These are phyloP conservation scores for Hippocampus zosterae DNA, from an alignment of 2,113 vertebrate genomes.

Conservation along the genomic window DNA sequence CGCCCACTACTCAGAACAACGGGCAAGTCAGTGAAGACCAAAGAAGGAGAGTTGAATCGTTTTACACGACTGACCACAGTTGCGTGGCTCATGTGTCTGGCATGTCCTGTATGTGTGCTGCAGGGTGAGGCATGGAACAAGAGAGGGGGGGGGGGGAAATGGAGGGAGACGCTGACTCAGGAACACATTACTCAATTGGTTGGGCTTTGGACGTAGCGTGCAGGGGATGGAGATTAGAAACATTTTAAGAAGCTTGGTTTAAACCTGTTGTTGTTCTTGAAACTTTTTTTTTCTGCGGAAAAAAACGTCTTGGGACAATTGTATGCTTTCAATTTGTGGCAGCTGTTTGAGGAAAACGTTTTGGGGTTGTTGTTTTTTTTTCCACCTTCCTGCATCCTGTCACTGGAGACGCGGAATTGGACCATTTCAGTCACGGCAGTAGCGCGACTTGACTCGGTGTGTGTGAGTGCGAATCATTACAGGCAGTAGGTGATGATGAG, in stretches of 20 bases:
- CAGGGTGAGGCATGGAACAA: constrained; percentile 26
- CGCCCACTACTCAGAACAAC: not conserved
- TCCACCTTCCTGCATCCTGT: not conserved
- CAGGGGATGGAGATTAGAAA: constrained; percentile 31
- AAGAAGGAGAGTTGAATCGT: not conserved
- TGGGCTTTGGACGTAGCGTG: constrained; percentile 24
- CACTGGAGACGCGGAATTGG: not conserved
- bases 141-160: constrained; percentile 1
- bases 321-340: not conserved
- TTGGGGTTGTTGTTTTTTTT: not conserved
- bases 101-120: constrained; percentile 24
- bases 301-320: not conserved
- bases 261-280: constrained; percentile 2
- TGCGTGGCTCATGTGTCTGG: constrained; percentile 36
- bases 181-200: constrained; percentile 27
- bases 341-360: not conserved
- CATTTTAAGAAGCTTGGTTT: constrained; percentile 6
- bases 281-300: not conserved
- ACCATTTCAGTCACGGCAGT: not conserved
- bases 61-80: constrained; percentile 2
- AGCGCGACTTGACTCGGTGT: too few relatives aligned
- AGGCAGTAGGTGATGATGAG: not conserved
- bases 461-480: not conserved
- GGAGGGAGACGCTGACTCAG: constrained; percentile 30
- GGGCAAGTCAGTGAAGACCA: not conserved